phyloP scores from a whole-genome alignment of 2,888 invertebrate species.

The Physocephala rufipes region DNA sequence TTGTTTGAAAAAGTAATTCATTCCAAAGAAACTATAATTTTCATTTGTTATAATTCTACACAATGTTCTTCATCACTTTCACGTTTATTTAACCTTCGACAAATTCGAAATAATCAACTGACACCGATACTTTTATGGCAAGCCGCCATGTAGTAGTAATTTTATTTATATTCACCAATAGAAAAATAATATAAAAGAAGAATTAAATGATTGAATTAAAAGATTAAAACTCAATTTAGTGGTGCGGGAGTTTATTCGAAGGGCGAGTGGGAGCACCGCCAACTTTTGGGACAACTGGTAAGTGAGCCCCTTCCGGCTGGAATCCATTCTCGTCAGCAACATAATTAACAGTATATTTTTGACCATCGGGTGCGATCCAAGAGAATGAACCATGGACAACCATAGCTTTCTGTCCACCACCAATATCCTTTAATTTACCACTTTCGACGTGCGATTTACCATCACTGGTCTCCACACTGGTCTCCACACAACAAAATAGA shows the following conservation, averaged over 20 bases:
- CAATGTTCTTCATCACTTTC: no score
- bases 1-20: no score
- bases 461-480: conserved; percentile 51
- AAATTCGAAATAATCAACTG: no score
- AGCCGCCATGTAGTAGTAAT: no score
- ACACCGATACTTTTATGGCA: no score
- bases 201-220: no score
- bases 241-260: neutral
- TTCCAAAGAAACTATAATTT: no score
- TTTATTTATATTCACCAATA: no score
- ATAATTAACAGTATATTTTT: conserved; percentile 65
- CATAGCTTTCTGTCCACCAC: conserved; percentile 49
- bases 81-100: no score
- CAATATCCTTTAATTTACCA: conserved; percentile 47
- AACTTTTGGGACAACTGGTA: conserved; percentile 46
- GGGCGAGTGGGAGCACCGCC: neutral
- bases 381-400: conserved; percentile 50
- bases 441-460: conserved; percentile 48
- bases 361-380: conserved; percentile 50
- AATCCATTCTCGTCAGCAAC: conserved; percentile 68
- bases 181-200: no score
- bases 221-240: neutral
- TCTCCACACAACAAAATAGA: no score
- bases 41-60: no score
- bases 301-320: conserved; percentile 61